phyloP scores from a whole-genome alignment of 1,140 invertebrate genomes.

The Philotrypesis tridentata region DNA sequence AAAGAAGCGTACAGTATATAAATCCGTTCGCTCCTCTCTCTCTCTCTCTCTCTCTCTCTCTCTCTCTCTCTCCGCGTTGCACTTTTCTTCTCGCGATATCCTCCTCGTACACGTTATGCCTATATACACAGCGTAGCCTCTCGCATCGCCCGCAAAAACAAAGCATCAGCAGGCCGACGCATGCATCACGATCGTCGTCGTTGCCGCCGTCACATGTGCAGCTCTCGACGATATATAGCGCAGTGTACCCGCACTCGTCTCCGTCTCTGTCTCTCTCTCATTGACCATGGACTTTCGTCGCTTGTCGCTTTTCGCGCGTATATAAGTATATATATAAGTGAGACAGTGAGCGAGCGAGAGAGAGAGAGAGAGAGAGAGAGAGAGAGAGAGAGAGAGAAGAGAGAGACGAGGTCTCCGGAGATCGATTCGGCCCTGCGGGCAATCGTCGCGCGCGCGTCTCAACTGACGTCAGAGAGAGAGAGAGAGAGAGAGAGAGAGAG shows the following conservation, averaged over 20 bases:
- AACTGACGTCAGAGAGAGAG: conserved; percentile 25
- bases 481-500: too few relatives aligned
- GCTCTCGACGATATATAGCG: too few relatives aligned
- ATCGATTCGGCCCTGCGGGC: conserved; percentile 54
- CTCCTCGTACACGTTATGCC: too few relatives aligned
- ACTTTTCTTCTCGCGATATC: too few relatives aligned
- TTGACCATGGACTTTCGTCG: not conserved
- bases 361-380: conserved; percentile 17
- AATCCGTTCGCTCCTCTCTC: too few relatives aligned
- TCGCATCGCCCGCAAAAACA: not conserved
- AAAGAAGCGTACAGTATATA: too few relatives aligned
- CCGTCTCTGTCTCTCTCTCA: not conserved
- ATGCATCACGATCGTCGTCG: not conserved
- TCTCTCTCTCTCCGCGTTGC: too few relatives aligned
- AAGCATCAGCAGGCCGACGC: not conserved
- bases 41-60: too few relatives aligned
- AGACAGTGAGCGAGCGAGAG: not conserved
- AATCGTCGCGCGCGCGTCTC: conserved; percentile 34
- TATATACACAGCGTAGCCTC: not conserved
- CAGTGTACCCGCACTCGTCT: too few relatives aligned
- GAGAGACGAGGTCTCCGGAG: conserved; percentile 13
- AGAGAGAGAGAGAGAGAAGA: not conserved
- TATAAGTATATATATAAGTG: too few relatives aligned
- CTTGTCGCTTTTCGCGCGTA: not conserved
- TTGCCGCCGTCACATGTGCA: not conserved